Conservation (phyloP, 1,140 invertebrate species). For the Achatina immaculata region DNA sequence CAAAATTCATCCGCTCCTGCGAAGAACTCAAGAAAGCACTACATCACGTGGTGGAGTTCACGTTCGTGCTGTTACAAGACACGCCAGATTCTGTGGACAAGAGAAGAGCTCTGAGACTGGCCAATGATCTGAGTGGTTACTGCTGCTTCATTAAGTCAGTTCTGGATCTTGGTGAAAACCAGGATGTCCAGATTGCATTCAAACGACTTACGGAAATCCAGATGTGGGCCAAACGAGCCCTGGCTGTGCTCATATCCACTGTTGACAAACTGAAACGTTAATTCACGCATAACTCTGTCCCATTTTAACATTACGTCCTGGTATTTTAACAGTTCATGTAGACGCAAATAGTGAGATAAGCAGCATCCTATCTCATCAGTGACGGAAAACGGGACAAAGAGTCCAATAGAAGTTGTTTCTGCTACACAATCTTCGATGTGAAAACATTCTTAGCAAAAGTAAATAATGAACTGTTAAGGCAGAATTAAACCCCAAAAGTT, state of each 20-base stretch:
- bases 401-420: too few relatives aligned
- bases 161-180: neutral
- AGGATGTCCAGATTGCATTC: neutral
- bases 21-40: neutral
- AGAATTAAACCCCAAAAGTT: too few relatives aligned
- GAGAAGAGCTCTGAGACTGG: conserved; percentile 12
- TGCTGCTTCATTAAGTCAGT: conserved; percentile 25
- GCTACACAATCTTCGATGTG: too few relatives aligned
- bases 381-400: too few relatives aligned
- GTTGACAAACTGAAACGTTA: conserved; percentile 1
- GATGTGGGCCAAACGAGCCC: conserved; percentile 18
- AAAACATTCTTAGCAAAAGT: too few relatives aligned
- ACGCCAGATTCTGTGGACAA: conserved; percentile 15
- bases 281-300: too few relatives aligned
- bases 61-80: conserved; percentile 29
- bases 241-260: neutral
- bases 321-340: too few relatives aligned
- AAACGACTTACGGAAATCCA: conserved; percentile 22
- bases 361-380: too few relatives aligned
- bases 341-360: too few relatives aligned
- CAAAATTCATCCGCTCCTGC: conserved; percentile 6
- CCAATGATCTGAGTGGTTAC: conserved; percentile 21
- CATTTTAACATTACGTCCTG: too few relatives aligned
- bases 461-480: too few relatives aligned
- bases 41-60: conserved; percentile 34